phyloP scores from a whole-genome alignment of 2,797 vertebrate species.

The Squalus acanthias region DNA sequence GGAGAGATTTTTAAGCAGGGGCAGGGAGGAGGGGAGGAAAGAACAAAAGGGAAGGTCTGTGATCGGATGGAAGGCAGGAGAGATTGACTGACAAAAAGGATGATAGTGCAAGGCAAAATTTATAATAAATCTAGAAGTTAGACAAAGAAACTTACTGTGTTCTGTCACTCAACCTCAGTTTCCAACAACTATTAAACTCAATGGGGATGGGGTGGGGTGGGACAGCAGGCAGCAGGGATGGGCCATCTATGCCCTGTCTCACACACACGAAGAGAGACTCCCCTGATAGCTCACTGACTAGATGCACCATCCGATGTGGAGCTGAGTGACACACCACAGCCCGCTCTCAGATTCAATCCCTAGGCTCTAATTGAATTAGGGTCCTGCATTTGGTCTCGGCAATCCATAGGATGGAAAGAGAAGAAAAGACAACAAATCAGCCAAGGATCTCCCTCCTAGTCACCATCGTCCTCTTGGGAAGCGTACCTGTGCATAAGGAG shows the following conservation, averaged over 20 bases:
- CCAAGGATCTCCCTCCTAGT: background rate
- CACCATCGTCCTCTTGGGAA: background rate
- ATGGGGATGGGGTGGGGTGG: too few relatives aligned
- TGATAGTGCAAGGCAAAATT: too few relatives aligned
- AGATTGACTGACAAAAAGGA: too few relatives aligned
- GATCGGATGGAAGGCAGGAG: too few relatives aligned
- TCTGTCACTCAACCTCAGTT: too few relatives aligned
- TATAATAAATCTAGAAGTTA: too few relatives aligned
- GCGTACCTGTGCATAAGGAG: too few relatives aligned
- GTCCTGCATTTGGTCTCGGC: background rate
- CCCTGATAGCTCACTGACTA: background rate
- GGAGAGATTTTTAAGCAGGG: too few relatives aligned
- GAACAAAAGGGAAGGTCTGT: too few relatives aligned
- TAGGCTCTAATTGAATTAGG: background rate
- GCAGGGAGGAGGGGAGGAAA: too few relatives aligned
- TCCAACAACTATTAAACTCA: too few relatives aligned
- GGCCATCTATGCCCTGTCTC: background rate
- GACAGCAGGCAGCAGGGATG: background rate
- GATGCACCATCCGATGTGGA: background rate
- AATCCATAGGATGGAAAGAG: background rate
- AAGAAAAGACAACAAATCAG: background rate
- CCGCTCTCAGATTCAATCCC: background rate
- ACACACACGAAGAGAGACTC: background rate
- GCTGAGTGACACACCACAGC: background rate
- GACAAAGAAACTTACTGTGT: too few relatives aligned